Evolutionary conservation across 2,113 vertebrate genomes (phyloP), one percentile per base, ranked within the genome.

Genomic region (Channa argus): DNA sequence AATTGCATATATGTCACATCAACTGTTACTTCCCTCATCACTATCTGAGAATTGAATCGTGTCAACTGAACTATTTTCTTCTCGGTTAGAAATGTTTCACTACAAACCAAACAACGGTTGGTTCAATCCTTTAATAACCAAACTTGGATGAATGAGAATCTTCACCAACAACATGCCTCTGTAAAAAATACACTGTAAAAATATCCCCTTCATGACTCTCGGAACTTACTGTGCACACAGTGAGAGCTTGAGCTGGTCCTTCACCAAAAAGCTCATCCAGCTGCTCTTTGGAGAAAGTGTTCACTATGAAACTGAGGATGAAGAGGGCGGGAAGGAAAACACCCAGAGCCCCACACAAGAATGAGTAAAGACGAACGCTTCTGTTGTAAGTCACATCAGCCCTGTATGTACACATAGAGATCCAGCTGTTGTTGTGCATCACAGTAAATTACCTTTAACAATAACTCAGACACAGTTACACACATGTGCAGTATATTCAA

Each of bases 221-320:
- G 5, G 12, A 8, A 77, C 87, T 73, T 85, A 94, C 94, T 33
- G 90, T 65, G 15, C 83, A 63, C 6, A 88, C 0, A 3, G 37
- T 74, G 59, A 94, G 46, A 0, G 74, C 76, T 6, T 51, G 76
- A 56, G 91, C 66, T 6, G 80, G 11, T 8, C 91, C 88, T 69
- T 94, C 93, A 7, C 94, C 94, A 5, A 93, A 1, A 54, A 94
- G 80, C 55, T 83, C 80, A 0, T 89, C 85, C 33, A 95, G 77
- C 45, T 94, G 90, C 68, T 92, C 88, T 39, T 61, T 77, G 59
- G 87, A 80, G 37, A 94, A 66, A 8, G 88, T 89, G 88, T 82
- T 92, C 33, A 93, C 62, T 24, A 95, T 50, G 13, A 95, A 94
- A 71, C 94, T 94, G 54, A 93, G 80, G 82, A 94, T 79, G 59